A percentile compares a stretch with the other conserved stretches of the same genome.
These are phyloP conservation scores for Lutraria rhynchaena DNA, from an alignment of 1,140 invertebrate species.

Conservation along the genomic window DNA sequence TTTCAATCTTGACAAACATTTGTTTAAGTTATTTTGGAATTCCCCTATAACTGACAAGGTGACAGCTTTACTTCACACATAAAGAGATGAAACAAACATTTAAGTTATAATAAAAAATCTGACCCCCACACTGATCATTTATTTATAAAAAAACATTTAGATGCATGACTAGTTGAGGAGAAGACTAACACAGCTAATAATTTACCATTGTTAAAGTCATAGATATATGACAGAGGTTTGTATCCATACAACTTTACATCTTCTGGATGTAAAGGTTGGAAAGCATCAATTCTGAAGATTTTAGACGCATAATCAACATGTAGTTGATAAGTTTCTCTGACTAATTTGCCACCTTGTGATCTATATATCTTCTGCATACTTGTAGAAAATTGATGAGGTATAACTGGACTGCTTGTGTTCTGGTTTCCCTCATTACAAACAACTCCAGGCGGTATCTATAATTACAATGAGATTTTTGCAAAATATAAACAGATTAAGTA, in stretches of 20 bases:
- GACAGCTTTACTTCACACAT: no score
- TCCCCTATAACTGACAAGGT: no score
- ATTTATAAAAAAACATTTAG: no score
- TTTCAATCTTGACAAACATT: no score
- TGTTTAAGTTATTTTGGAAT: no score
- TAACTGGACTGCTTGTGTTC: background rate
- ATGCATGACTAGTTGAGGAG: no score
- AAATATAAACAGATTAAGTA: no score
- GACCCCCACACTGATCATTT: no score
- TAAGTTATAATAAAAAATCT: no score
- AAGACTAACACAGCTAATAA: no score
- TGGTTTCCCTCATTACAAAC: background rate
- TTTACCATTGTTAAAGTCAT: background rate
- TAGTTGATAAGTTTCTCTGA: background rate
- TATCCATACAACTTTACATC: background rate
- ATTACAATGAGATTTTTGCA: no score
- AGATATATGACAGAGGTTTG: background rate
- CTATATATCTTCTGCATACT: background rate
- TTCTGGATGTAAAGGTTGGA: background rate
- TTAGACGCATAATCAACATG: background rate
- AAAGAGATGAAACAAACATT: no score
- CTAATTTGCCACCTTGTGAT: background rate
- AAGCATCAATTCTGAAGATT: background rate
- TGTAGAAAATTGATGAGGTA: slow-evolving; percentile 5
- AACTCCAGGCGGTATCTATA: slow-evolving; percentile 5